phyloP scores from a whole-genome alignment of 2,797 vertebrate genomes.

The Pseudochromis fuscus region DNA sequence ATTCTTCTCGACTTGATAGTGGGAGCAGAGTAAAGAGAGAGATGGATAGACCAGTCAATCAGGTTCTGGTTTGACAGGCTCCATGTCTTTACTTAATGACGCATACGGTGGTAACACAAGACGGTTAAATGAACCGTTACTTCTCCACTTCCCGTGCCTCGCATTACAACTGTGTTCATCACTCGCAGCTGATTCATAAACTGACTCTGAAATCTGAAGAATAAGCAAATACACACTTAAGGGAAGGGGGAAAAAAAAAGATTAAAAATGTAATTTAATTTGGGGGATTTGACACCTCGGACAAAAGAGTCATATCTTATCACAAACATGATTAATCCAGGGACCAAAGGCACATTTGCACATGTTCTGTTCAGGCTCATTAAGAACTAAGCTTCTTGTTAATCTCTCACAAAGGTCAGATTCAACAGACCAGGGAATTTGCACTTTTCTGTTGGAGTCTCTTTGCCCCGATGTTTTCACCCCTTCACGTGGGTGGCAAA shows the following conservation, averaged over 20 bases:
- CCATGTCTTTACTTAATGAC: constrained; percentile 72
- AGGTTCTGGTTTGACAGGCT: constrained; percentile 71
- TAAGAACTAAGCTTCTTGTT: constrained; percentile 37
- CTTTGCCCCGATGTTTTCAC: constrained; percentile 2
- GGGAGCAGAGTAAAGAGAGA: constrained; percentile 10
- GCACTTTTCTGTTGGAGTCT: constrained; percentile 34
- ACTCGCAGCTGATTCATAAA: constrained; percentile 16
- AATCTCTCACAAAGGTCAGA: constrained; percentile 65
- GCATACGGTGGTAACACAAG: constrained; percentile 57
- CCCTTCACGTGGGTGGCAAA: background rate
- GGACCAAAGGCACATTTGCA: constrained; percentile 37
- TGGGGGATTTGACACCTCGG: constrained; percentile 8
- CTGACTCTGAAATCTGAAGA: constrained; percentile 8
- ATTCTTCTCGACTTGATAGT: constrained; percentile 10
- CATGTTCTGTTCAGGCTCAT: constrained; percentile 47
- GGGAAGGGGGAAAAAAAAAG: background rate
- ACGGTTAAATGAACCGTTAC: constrained; percentile 66
- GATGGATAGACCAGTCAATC: constrained; percentile 56
- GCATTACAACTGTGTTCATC: constrained; percentile 29
- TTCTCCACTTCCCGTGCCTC: constrained; percentile 18
- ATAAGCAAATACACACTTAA: background rate
- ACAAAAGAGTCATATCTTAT: constrained; percentile 19
- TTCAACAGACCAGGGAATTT: constrained; percentile 33
- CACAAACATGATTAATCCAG: constrained; percentile 37
- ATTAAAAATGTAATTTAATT: constrained; percentile 17